Evolutionary conservation across 2,888 invertebrate genomes (phyloP), one percentile per base, ranked within the genome.

Genomic region (Cyclophora punctaria): DNA sequence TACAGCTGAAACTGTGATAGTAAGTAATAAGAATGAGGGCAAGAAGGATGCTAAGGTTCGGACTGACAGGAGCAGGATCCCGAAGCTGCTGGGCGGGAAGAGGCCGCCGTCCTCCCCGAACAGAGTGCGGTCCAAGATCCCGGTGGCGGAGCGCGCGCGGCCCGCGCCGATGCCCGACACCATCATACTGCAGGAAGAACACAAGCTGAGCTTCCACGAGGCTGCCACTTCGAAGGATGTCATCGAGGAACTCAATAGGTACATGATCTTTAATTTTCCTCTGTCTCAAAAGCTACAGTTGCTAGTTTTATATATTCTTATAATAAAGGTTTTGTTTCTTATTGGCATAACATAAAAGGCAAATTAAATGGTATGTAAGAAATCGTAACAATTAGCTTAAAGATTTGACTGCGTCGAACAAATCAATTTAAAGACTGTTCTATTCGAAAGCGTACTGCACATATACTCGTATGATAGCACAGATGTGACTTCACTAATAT

Each of bases 191-290:
- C 83, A 82, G 59, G 89, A 87, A 62, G 91, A 91, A 52, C 85
- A 92, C 63, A 91, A 91, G 5, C 77, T 93, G 52, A 93, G 93
- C 78, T 93, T 93, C 69, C 93, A 93, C 65, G 93, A 93, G 69
- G 90, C 92, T 55, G 93, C 93, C 7, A 93, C 93, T 41, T 93
- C 93, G 44, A 93, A 93, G 70, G 93, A 94, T 71, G 93, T 94
- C 49, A 93, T 94, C 62, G 93, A 94, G 65, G 93, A 93, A 69
- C 83, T 94, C 20, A 93, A 94, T 72, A 89, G 89, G 89, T 86
- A 53, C 0, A 5, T 68, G 65, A 49, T 47, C 41, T 47, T 44
- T 20, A 1, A 1, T 20, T 6, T 34, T 45, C 4, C 44, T 34
- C 7, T 40, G 7, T 48, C 37, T 20, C 44, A 48, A n/a, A 50